phyloP scores from a whole-genome alignment of 2,797 vertebrate genomes.

The Poeciliopsis gracilis region DNA sequence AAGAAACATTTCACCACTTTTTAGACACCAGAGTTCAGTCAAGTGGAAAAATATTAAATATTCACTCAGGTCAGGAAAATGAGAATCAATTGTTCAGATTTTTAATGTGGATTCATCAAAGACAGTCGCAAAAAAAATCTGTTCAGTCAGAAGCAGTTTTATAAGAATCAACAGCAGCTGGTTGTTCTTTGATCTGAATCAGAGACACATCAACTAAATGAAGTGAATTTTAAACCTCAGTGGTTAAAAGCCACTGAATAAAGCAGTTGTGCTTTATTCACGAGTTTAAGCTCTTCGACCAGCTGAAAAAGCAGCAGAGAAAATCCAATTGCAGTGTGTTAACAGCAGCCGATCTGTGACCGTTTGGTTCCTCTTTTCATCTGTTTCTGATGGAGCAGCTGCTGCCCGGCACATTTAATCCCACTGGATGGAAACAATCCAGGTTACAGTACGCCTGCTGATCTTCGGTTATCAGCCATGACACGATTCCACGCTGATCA shows the following conservation, averaged over 20 bases:
- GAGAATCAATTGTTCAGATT: no score
- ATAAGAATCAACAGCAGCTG: no score
- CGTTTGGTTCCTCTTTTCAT: not conserved
- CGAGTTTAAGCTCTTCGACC: not conserved
- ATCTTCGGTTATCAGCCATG: not conserved
- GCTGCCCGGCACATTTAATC: slow-evolving; percentile 11
- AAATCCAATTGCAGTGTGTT: not conserved
- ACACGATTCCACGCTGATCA: slow-evolving; percentile 1
- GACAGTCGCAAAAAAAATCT: no score
- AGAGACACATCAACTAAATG: no score
- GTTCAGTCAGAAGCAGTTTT: not conserved
- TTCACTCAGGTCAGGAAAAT: no score
- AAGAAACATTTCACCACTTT: not conserved
- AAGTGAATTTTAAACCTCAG: not conserved
- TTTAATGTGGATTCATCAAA: no score
- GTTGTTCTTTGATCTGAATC: not conserved
- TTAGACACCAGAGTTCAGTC: not conserved
- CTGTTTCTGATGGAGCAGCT: slow-evolving; percentile 1
- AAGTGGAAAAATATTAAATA: no score
- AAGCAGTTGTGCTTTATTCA: no score
- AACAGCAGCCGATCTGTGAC: not conserved
- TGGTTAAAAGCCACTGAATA: no score
- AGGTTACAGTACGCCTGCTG: slow-evolving; percentile 1
- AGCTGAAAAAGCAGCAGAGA: not conserved
- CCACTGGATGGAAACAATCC: not conserved